These are phyloP conservation scores for Sarcophaga caerulescens DNA, from an alignment of 2,888 invertebrate genomes.

Conservation along the genomic window DNA sequence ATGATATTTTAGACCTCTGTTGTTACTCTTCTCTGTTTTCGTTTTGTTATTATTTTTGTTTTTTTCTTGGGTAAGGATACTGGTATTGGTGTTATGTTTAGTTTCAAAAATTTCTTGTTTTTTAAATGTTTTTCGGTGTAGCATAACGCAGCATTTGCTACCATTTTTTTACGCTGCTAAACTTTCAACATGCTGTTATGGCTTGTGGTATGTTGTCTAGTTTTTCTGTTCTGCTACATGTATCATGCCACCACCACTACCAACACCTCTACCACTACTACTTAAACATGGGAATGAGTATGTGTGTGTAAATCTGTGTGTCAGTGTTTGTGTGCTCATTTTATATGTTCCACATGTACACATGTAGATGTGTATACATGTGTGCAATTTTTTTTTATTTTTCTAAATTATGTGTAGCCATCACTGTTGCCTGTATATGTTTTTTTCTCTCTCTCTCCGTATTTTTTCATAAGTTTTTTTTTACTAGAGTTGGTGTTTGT, in stretches of 20 bases:
- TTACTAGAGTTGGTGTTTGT: too few species aligned
- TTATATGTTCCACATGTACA: too few species aligned
- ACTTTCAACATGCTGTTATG: slow-evolving; percentile 62
- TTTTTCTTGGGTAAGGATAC: not conserved
- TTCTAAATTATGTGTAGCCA: slow-evolving; percentile 59
- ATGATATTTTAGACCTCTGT: not conserved
- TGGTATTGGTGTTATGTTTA: slow-evolving; percentile 30
- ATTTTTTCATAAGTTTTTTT: not conserved
- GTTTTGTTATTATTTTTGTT: not conserved
- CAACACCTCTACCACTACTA: not conserved
- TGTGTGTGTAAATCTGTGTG: not conserved
- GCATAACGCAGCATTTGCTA: slow-evolving; percentile 22
- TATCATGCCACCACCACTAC: not conserved
- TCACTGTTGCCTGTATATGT: slow-evolving; percentile 39
- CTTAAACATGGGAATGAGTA: slow-evolving; percentile 7
- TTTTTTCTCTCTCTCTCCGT: slow-evolving; percentile 5
- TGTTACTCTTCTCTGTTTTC: not conserved
- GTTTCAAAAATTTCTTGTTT: slow-evolving; percentile 37
- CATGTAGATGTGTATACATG: slow-evolving; percentile 20
- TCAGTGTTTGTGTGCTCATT: slow-evolving; percentile 7
- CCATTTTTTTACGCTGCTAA: slow-evolving; percentile 7
- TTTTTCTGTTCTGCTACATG: slow-evolving; percentile 20
- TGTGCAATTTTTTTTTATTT: slow-evolving; percentile 19
- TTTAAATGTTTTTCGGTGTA: not conserved
- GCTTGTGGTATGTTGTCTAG: slow-evolving; percentile 57